These are phyloP conservation scores for Taxidea taxus DNA, from an alignment of 2,113 vertebrate genomes.

Conservation along the genomic window DNA sequence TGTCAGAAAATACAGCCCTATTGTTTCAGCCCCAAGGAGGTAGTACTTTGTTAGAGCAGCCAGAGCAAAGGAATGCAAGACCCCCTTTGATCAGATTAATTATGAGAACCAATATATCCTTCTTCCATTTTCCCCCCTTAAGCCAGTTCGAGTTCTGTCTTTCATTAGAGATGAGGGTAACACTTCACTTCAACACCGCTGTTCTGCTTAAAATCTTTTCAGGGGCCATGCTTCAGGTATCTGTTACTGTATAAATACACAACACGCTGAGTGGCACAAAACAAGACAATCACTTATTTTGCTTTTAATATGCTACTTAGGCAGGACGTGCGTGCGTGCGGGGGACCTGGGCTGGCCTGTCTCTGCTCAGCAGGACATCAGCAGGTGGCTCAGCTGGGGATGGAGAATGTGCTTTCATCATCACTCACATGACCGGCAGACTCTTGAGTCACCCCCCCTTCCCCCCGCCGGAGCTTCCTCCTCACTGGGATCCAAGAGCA, in stretches of 20 bases:
- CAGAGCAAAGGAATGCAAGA: accelerated
- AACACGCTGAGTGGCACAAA: background rate
- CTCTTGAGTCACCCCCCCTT: accelerated
- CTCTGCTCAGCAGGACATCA: accelerated
- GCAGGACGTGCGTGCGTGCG: background rate
- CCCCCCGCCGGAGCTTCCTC: background rate
- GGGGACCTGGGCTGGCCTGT: background rate
- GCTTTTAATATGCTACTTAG: background rate
- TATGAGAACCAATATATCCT: background rate
- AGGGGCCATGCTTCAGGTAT: background rate
- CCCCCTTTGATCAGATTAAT: background rate
- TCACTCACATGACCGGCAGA: background rate
- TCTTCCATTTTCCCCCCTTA: background rate
- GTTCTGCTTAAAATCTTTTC: background rate
- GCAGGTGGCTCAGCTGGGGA: accelerated
- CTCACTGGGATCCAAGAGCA: accelerated
- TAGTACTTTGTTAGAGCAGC: accelerated
- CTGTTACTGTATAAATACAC: background rate
- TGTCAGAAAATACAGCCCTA: accelerated
- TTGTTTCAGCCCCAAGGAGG: accelerated
- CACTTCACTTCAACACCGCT: too few relatives aligned
- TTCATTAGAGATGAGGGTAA: background rate
- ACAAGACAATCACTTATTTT: background rate
- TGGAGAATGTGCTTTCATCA: background rate
- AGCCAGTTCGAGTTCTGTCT: background rate